These are phyloP conservation scores for Rhynchonema sp. DNA, from an alignment of 2,888 invertebrate genomes.

Conservation along the genomic window DNA sequence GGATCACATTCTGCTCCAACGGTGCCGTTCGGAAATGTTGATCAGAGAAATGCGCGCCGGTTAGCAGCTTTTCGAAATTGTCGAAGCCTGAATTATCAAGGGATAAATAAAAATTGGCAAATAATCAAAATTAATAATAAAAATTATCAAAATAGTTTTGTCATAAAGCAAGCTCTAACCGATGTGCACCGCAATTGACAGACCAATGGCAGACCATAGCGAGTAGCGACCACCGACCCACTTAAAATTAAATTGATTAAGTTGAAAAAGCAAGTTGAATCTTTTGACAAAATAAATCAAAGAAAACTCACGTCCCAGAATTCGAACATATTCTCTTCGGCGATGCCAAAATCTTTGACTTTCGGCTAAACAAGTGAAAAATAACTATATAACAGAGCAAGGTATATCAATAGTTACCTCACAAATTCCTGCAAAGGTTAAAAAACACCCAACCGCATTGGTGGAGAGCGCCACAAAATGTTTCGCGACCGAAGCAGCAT, in stretches of 20 bases:
- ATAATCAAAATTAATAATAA: not conserved
- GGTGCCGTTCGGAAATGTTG: slow-evolving; percentile 70
- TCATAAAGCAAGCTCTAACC: slow-evolving; percentile 36
- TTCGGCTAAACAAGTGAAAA: slow-evolving; percentile 38
- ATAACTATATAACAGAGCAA: not conserved
- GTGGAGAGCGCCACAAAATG: slow-evolving; percentile 97
- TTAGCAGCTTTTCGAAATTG: slow-evolving; percentile 72
- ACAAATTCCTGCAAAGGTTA: no score
- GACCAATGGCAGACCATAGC: slow-evolving; percentile 94
- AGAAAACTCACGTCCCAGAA: slow-evolving; percentile 66
- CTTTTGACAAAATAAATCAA: no score
- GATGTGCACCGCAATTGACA: slow-evolving; percentile 76
- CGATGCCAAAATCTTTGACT: slow-evolving; percentile 92
- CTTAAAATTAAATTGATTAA: slow-evolving; percentile 17
- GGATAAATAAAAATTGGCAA: not conserved
- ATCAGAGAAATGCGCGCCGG: slow-evolving; percentile 82
- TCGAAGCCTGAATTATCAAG: slow-evolving; percentile 41
- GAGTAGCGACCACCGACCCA: slow-evolving; percentile 98
- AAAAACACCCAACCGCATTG: slow-evolving; percentile 41
- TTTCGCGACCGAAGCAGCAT: slow-evolving; percentile 66
- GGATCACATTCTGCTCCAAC: slow-evolving; percentile 65
- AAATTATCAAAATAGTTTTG: not conserved
- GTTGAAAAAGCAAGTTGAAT: not conserved
- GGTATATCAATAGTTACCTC: no score
- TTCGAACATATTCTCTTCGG: slow-evolving; percentile 90